These are phyloP conservation scores for Sympetrum striolatum DNA, from an alignment of 2,888 invertebrate species.

Conservation along the genomic window DNA sequence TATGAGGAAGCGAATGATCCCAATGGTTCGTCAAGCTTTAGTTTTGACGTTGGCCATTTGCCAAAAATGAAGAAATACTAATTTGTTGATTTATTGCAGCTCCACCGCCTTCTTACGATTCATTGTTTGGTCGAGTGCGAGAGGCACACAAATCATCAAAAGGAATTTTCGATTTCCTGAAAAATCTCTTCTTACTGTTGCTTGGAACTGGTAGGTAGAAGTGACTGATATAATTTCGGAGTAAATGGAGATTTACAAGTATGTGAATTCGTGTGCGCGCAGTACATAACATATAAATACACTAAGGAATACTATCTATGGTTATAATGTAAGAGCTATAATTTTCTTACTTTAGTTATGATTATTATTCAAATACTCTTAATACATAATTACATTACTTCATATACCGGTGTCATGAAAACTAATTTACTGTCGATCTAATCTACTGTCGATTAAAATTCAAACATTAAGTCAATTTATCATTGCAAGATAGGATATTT, in stretches of 20 bases:
- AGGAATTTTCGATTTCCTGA: constrained; percentile 68
- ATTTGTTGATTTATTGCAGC: constrained; percentile 55
- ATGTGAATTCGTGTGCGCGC: too few relatives aligned
- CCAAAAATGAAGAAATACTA: background rate
- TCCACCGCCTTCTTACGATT: constrained; percentile 73
- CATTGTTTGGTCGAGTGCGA: constrained; percentile 69
- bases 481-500: too few relatives aligned
- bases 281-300: background rate
- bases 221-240: background rate
- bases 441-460: too few relatives aligned
- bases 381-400: too few relatives aligned
- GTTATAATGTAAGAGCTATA: background rate
- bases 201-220: constrained; percentile 68
- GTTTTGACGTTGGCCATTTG: too few relatives aligned
- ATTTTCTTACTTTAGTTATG: too few relatives aligned
- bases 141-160: constrained; percentile 68
- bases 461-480: too few relatives aligned
- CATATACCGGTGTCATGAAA: too few relatives aligned
- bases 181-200: constrained; percentile 66
- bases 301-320: constrained; percentile 4
- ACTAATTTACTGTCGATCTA: too few relatives aligned
- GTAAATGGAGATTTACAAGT: too few relatives aligned
- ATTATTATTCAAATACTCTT: too few relatives aligned
- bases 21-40: constrained; percentile 60
- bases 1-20: constrained; percentile 70